These are phyloP conservation scores for Drosophila arawakana DNA, from an alignment of 1,140 invertebrate species.

Conservation along the genomic window DNA sequence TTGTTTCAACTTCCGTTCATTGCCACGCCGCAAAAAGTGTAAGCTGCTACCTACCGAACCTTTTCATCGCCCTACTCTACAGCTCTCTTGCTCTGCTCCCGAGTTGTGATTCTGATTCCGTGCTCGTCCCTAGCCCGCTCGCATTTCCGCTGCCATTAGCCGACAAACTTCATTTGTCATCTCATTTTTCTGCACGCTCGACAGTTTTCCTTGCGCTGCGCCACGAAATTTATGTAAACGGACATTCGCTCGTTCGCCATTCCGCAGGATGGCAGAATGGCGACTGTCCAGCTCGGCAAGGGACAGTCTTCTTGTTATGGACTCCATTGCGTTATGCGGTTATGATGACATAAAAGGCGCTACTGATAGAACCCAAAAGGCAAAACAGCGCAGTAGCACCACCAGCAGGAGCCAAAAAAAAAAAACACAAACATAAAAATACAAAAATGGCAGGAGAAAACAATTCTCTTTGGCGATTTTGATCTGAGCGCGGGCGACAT, in stretches of 20 bases:
- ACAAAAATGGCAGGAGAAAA: conserved; percentile 41
- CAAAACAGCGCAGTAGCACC: conserved; percentile 62
- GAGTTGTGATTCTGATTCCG: not conserved
- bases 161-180: conserved; percentile 83
- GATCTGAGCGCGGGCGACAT: conserved; percentile 53
- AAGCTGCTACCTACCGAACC: conserved; percentile 68
- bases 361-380: conserved; percentile 69
- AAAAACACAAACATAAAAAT: conserved; percentile 1
- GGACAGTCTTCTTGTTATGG: conserved; percentile 43
- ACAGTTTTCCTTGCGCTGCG: conserved; percentile 74
- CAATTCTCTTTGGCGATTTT: conserved; percentile 66
- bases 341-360: conserved; percentile 81
- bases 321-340: conserved; percentile 61
- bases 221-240: conserved; percentile 81
- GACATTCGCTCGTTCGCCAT: conserved; percentile 68
- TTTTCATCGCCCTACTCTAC: conserved; percentile 20
- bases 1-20: conserved; percentile 83
- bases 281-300: conserved; percentile 23
- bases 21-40: conserved; percentile 81
- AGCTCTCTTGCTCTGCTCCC: not conserved
- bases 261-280: conserved; percentile 36
- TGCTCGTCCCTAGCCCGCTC: conserved; percentile 26
- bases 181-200: conserved; percentile 82
- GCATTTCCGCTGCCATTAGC: conserved; percentile 81
- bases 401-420: conserved; percentile 8